Percentiles rank a stretch among this genome's conserved stretches.
These are phyloP conservation scores for Bombus haemorrhoidalis DNA, from an alignment of 1,140 invertebrate species.

Conservation along the genomic window DNA sequence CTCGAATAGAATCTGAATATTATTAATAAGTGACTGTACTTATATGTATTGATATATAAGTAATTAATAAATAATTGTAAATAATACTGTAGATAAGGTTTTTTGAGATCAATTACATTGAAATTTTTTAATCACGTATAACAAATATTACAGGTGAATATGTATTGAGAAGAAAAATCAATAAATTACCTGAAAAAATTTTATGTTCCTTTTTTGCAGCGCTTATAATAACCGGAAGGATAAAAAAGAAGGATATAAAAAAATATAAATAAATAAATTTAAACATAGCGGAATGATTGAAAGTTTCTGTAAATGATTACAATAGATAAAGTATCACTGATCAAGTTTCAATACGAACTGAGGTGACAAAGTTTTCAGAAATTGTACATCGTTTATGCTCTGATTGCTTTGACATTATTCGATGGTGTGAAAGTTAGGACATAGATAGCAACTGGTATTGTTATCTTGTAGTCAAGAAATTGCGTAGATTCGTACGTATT, in stretches of 20 bases:
- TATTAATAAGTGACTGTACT: no score
- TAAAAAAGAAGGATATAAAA: no score
- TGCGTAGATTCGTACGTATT: background rate
- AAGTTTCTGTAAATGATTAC: background rate
- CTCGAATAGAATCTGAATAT: no score
- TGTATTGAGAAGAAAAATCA: background rate
- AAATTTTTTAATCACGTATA: no score
- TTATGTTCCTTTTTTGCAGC: background rate
- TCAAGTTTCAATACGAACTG: background rate
- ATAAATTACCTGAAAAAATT: conserved; percentile 6
- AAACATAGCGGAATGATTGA: background rate
- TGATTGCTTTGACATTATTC: conserved; percentile 12
- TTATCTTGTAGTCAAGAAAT: background rate
- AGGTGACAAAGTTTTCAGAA: background rate
- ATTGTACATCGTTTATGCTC: conserved; percentile 1
- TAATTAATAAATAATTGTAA: background rate
- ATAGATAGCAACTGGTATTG: background rate
- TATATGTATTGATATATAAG: background rate
- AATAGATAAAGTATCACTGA: background rate
- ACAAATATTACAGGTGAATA: no score
- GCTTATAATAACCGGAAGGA: background rate
- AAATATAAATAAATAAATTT: background rate
- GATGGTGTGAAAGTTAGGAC: conserved; percentile 1
- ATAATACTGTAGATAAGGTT: no score
- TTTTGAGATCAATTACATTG: no score